Conservation (phyloP, 1,140 invertebrate genomes). For the Metopolophium dirhodum region DNA sequence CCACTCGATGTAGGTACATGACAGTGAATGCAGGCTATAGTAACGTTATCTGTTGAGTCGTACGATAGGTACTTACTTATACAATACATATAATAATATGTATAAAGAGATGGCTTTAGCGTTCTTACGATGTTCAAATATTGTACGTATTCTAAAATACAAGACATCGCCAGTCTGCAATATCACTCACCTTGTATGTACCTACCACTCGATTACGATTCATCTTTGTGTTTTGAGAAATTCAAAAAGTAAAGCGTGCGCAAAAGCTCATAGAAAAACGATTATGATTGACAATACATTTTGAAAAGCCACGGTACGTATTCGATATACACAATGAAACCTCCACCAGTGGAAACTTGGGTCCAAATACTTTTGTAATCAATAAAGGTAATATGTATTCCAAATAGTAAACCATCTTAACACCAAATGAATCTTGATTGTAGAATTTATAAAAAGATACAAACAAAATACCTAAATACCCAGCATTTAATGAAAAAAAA, state of each 20-base stretch:
- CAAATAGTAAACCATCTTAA: not conserved
- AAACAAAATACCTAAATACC: not conserved
- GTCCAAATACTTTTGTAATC: not conserved
- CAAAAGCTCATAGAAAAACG: not conserved
- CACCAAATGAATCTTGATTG: not conserved
- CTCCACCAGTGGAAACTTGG: not conserved
- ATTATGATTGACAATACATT: no score
- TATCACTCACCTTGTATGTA: not conserved
- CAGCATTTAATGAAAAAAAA: not conserved
- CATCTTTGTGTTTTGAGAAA: not conserved
- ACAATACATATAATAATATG: not conserved
- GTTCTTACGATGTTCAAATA: not conserved
- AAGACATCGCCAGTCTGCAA: not conserved
- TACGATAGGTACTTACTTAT: not conserved
- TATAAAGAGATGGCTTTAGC: not conserved
- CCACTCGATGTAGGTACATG: not conserved
- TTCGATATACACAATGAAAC: not conserved
- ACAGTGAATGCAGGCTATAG: not conserved
- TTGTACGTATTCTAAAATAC: not conserved
- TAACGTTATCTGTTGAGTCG: not conserved
- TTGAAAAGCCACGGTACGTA: not conserved
- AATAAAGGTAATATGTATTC: not conserved
- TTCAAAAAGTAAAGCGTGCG: constrained; percentile 30
- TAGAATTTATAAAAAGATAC: not conserved
- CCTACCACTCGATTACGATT: not conserved